Evolutionary conservation across 2,113 vertebrate genomes (phyloP).

Genomic region (Kryptolebias marmoratus): DNA sequence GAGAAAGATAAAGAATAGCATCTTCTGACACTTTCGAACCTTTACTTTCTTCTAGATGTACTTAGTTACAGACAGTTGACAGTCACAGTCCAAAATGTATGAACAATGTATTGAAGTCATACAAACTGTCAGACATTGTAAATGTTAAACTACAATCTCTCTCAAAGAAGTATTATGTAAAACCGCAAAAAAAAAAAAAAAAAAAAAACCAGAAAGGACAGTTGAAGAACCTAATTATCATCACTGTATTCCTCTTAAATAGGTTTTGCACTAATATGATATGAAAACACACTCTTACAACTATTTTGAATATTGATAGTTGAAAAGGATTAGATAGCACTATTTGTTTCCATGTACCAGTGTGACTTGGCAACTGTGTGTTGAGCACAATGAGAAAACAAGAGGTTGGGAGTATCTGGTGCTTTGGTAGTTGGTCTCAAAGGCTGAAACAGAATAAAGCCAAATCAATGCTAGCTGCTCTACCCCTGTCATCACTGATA

Average conservation of each 20-base stretch:
- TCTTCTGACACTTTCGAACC: conserved; percentile 70
- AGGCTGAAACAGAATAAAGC: conserved; percentile 79
- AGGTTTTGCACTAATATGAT: conserved; percentile 7
- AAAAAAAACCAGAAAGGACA: too few relatives aligned
- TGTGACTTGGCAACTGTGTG: conserved; percentile 8
- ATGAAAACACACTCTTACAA: conserved; percentile 1
- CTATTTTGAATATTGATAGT: conserved; percentile 43
- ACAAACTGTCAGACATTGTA: conserved; percentile 50
- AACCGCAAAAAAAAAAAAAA: too few relatives aligned
- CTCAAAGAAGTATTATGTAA: conserved; percentile 13
- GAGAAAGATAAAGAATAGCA: conserved; percentile 67
- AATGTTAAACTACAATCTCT: conserved; percentile 33
- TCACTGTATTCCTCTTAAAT: conserved; percentile 5
- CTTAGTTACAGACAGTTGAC: conserved; percentile 19
- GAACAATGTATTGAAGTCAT: conserved; percentile 22
- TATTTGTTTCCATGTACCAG: conserved; percentile 73
- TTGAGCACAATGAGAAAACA: conserved; percentile 47
- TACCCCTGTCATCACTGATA: conserved; percentile 81
- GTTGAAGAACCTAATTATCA: too few relatives aligned
- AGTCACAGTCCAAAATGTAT: conserved; percentile 23
- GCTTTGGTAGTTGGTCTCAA: conserved; percentile 60
- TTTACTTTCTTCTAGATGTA: conserved; percentile 67
- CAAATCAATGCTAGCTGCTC: conserved; percentile 81
- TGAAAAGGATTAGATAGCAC: conserved; percentile 28
- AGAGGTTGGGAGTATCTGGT: conserved; percentile 42